These are phyloP conservation scores for Ditylenchus weischeri DNA, from an alignment of 2,888 invertebrate species.

Conservation along the genomic window DNA sequence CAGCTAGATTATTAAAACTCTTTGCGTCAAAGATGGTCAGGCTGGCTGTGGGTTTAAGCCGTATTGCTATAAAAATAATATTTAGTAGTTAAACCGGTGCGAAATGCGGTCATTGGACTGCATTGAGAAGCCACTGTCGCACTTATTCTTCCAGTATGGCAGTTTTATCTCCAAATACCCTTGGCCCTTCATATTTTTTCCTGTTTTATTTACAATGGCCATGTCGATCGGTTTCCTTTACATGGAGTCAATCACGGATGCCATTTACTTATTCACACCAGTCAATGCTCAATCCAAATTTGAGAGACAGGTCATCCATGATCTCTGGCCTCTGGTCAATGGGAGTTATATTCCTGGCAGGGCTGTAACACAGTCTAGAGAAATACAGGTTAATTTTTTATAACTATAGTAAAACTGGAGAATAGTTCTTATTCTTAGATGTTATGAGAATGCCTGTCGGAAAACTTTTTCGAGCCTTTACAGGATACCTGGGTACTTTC, in stretches of 20 bases:
- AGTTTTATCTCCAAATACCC: conserved; percentile 47
- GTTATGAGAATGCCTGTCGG: too few relatives aligned
- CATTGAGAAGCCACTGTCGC: conserved; percentile 51
- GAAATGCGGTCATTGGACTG: conserved; percentile 44
- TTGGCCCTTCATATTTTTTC: conserved; percentile 53
- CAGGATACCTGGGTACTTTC: too few relatives aligned
- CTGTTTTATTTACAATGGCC: conserved; percentile 50
- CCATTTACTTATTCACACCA: conserved; percentile 58
- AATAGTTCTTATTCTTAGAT: too few relatives aligned
- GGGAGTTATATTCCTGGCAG: conserved; percentile 58
- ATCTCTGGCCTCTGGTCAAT: conserved; percentile 54
- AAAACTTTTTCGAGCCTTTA: too few relatives aligned
- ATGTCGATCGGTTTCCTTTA: conserved; percentile 51
- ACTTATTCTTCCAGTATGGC: conserved; percentile 52
- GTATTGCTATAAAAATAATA: too few relatives aligned
- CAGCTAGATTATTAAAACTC: too few relatives aligned
- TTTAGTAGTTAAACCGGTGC: too few relatives aligned
- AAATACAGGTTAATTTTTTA: conserved; percentile 47
- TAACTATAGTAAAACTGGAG: too few relatives aligned
- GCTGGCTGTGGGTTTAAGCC: too few relatives aligned
- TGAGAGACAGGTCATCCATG: conserved; percentile 54
- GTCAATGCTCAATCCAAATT: conserved; percentile 47
- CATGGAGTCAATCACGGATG: conserved; percentile 49
- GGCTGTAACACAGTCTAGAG: conserved; percentile 57
- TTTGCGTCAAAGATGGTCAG: too few relatives aligned